Base-by-base conservation (phyloP, 2,113 vertebrate genomes). In the Callopanchax toddi region DNA sequence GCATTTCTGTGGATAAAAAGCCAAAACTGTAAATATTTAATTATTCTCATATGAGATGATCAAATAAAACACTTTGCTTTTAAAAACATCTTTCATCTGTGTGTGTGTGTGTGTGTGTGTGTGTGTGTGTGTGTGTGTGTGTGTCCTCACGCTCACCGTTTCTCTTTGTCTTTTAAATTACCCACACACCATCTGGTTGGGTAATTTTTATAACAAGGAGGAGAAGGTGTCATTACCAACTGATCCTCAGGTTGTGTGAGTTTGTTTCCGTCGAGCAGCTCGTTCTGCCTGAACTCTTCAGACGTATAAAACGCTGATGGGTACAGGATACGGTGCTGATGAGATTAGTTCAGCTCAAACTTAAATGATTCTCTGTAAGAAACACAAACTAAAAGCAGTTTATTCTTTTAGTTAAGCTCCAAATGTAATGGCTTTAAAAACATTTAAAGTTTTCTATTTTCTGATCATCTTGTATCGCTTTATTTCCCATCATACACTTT, bases 181-280 rank as follows among this genome's bases (percentile, higher is more conserved):
- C 50, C 77, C 74, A 78, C 74, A 78, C 53, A 11, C 71, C 83
- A 86, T 79, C 83, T 80, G 83, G 59, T 71, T 40, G 43, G 76
- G 71, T 64, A 20, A 68, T 83, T 81, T 74, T 68, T 61, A 74
- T 67, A 52, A 67, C 36, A 53, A 66, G 46, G 26, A 76, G 66
- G 54, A 78, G 70, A 76, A 72, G 61, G 78, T 82, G 71, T 83
- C 58, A 79, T 70, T 56, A 50, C 45, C 71, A 53, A 73, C 58
- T 61, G 67, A 75, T 72, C 12, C 15, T 46, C 18, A n/a, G 52
- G 18, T 15, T 51, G 18, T 73, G 50, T 25, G 54, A 60, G 45
- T 49, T 20, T 65, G 51, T 63, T 67, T 60, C 37, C 11, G 21
- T 25, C 29, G 29, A 32, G 29, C n/a, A n/a, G 29, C 29, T 32